phyloP scores from a whole-genome alignment of 2,888 invertebrate genomes.

The Melinopterus prodromus region DNA sequence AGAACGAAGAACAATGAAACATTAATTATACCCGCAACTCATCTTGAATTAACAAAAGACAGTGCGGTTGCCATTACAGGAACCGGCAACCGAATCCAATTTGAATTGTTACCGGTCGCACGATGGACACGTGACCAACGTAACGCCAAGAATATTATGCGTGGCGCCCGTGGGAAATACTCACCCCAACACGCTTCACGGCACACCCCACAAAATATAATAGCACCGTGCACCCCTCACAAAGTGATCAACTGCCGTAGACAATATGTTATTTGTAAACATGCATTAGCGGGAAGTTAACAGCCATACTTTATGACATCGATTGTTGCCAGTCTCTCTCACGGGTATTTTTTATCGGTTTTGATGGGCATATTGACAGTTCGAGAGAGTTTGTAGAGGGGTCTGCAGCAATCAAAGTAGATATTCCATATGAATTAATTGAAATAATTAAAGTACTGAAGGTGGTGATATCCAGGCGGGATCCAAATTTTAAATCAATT shows the following conservation, averaged over 20 bases:
- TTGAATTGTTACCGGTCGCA: slow-evolving; percentile 36
- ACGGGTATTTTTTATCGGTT: background rate
- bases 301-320: slow-evolving; percentile 5
- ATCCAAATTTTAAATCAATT: too few species aligned
- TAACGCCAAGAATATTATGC: slow-evolving; percentile 7
- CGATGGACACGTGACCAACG: slow-evolving; percentile 42
- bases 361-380: too few species aligned
- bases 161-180: slow-evolving; percentile 44
- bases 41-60: slow-evolving; percentile 4
- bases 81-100: slow-evolving; percentile 22
- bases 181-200: slow-evolving; percentile 33
- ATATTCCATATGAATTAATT: too few species aligned
- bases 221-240: slow-evolving; percentile 26
- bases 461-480: too few species aligned
- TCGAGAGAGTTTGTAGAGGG: too few species aligned
- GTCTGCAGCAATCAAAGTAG: too few species aligned
- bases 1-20: background rate
- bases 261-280: slow-evolving; percentile 12
- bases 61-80: background rate
- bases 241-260: slow-evolving; percentile 26
- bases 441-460: too few species aligned
- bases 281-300: background rate
- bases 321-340: background rate
- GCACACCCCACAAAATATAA: slow-evolving; percentile 21
- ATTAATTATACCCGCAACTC: background rate